These are phyloP conservation scores for Chloropsis hardwickii DNA, from an alignment of 2,113 vertebrate genomes.

Conservation along the genomic window DNA sequence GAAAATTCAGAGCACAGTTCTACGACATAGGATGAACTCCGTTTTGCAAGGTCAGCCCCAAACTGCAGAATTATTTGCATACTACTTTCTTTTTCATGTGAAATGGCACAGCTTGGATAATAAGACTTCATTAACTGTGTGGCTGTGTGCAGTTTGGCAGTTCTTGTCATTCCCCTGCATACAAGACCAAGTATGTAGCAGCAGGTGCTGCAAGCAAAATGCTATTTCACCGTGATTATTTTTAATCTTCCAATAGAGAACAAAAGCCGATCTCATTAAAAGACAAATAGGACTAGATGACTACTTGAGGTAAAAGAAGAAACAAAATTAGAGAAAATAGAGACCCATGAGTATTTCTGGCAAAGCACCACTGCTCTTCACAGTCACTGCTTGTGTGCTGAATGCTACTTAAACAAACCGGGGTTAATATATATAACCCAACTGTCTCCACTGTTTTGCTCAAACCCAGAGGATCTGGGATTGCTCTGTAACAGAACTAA, in stretches of 20 bases:
- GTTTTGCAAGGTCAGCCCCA: neutral
- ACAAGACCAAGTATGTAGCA: neutral
- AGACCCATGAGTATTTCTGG: neutral
- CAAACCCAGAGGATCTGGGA: neutral
- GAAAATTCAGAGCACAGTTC: neutral
- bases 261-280: neutral
- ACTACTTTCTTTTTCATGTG: neutral
- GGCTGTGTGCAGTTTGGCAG: neutral
- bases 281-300: neutral
- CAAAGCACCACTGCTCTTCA: neutral
- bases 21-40: neutral
- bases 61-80: neutral
- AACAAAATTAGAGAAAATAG: neutral
- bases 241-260: neutral
- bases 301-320: neutral
- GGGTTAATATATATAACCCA: neutral
- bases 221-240: neutral
- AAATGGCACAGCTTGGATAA: neutral
- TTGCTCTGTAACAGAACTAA: neutral
- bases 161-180: neutral
- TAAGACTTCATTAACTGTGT: neutral
- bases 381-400: neutral
- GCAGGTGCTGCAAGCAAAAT: neutral
- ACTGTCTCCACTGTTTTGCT: neutral
- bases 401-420: neutral